Evolutionary conservation across 2,797 vertebrate genomes (phyloP), one percentile per base, ranked within the genome.

Genomic region (Lerista edwardsae): DNA sequence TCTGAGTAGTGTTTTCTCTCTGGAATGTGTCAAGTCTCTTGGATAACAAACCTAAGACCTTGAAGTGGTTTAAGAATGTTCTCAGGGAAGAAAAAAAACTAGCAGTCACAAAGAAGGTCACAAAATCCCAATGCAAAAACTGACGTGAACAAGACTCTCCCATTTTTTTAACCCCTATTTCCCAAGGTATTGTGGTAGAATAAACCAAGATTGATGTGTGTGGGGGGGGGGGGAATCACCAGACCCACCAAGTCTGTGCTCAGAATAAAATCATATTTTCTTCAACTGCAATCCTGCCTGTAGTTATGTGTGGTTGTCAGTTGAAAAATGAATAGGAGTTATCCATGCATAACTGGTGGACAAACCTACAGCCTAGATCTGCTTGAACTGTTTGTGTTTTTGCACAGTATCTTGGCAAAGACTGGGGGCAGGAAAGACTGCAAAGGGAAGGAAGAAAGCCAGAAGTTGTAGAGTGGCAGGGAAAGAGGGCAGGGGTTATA

Each of bases 31-130:
- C 55, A 27, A 21, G 27, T 68, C 21, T 79, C 34, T 59, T 65
- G 71, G 25, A 34, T 75, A 55, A 85, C 11, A 65, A 15, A 78
- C 21, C 41, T 61, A 29, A 69, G 62, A 61, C 47, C 11, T 29
- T 57, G 74, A 89, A 88, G 83, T 34, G 31, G 78, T 57, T 74
- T 79, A 89, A 90, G 84, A 69, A 73, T 34, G 2, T 81, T 86
- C 80, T 61, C 31, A 55, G 76, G 75, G 1, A 71, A n/a, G n/a
- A n/a, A n/a, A n/a, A n/a, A 68, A 91, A 83, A 75, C 31, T 62
- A 57, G 65, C 75, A 82, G 69, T 25, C 41, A 80, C 71, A 86
- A 62, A 69, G 85, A 92, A n/a, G 47, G 51, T 55, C 19, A 55
- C 47, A 55, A 55, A 55, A 55, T 78, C 81, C 72, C 61, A 59